Percentiles rank a stretch among this genome's conserved stretches.
phyloP scores from a whole-genome alignment of 1,140 invertebrate species.

The Sinonovacula constricta region DNA sequence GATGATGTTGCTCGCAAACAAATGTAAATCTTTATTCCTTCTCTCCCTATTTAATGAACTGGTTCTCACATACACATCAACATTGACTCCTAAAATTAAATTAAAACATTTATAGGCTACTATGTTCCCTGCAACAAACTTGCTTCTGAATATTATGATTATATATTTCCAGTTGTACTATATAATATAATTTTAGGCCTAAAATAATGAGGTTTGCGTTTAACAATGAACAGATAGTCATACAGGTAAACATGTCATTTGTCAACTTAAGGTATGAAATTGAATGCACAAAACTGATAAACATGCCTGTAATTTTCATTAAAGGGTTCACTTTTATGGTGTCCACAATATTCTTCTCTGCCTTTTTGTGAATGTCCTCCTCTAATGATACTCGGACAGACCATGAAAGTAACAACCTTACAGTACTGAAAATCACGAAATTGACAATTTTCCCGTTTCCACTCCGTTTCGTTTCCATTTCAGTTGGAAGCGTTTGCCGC shows the following conservation, averaged over 20 bases:
- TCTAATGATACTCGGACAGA: background rate
- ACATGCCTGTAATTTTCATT: slow-evolving; percentile 23
- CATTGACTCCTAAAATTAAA: slow-evolving; percentile 23
- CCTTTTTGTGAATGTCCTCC: background rate
- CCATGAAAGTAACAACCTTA: slow-evolving; percentile 11
- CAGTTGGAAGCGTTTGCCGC: too few species aligned
- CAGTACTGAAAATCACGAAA: too few species aligned
- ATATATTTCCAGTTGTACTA: background rate
- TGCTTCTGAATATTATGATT: background rate
- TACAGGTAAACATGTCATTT: background rate
- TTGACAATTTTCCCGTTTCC: too few species aligned
- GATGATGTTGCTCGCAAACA: slow-evolving; percentile 17
- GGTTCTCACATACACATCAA: slow-evolving; percentile 37
- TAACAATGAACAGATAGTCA: background rate
- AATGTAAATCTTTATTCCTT: slow-evolving; percentile 20
- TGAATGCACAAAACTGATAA: background rate
- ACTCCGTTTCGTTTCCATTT: too few species aligned
- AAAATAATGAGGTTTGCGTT: background rate
- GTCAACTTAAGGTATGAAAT: too few species aligned
- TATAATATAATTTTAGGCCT: background rate
- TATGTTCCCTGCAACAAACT: background rate
- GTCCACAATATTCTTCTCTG: background rate
- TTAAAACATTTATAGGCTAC: background rate
- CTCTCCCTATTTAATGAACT: slow-evolving; percentile 3
- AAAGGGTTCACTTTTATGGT: slow-evolving; percentile 22